These are phyloP conservation scores for Hesperophylax magnus DNA, from an alignment of 1,140 invertebrate genomes.

Conservation along the genomic window DNA sequence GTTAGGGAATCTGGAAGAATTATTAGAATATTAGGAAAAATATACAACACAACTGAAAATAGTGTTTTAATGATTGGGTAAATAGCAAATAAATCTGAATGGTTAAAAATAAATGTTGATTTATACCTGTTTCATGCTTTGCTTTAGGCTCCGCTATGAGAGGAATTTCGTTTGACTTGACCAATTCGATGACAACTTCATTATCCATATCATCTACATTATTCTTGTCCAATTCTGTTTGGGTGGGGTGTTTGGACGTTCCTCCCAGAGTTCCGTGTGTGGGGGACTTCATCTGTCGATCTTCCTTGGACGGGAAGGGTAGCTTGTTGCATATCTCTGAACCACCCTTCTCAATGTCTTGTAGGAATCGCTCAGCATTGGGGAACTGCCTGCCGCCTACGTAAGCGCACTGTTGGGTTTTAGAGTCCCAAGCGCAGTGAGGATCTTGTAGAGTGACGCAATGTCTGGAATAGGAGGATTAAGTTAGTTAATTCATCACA, in stretches of 20 bases:
- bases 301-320: constrained; percentile 61
- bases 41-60: neutral
- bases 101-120: neutral
- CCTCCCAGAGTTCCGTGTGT: constrained; percentile 49
- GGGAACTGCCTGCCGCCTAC: constrained; percentile 77
- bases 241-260: constrained; percentile 36
- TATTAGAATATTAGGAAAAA: constrained; percentile 1
- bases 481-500: neutral
- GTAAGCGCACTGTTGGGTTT: constrained; percentile 81
- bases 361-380: constrained; percentile 78
- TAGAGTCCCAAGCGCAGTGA: constrained; percentile 96
- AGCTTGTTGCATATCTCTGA: constrained; percentile 77
- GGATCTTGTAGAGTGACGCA: constrained; percentile 96
- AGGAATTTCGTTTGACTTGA: constrained; percentile 47
- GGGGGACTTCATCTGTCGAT: neutral
- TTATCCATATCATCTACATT: constrained; percentile 46
- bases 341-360: constrained; percentile 80
- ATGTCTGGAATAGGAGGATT: constrained; percentile 73
- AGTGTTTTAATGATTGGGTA: constrained; percentile 6
- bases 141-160: constrained; percentile 42
- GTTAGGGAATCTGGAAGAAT: constrained; percentile 72
- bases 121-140: constrained; percentile 51
- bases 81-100: neutral
- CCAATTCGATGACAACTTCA: constrained; percentile 43
- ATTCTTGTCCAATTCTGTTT: constrained; percentile 50